These are phyloP conservation scores for Mnemiopsis leidyi DNA, from an alignment of 37 sponge, comb jelly and placozoan genomes.

Conservation along the genomic window DNA sequence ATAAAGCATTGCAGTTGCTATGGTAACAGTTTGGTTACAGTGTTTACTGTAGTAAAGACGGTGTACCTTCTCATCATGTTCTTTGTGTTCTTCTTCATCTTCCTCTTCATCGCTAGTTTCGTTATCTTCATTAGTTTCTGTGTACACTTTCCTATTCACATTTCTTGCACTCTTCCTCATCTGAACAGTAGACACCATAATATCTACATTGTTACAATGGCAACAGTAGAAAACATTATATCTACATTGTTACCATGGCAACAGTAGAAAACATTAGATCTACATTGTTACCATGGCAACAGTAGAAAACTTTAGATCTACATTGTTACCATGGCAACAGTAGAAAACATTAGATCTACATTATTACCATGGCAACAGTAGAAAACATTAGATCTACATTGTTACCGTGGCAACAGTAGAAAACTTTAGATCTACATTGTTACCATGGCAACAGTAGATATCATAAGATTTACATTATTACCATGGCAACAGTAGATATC, in stretches of 20 bases:
- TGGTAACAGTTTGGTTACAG: too few species aligned
- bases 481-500: neutral
- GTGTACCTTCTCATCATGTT: conserved; percentile 45
- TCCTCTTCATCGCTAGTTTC: conserved; percentile 27
- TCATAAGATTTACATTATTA: neutral
- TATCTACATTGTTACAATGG: neutral
- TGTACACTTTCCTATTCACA: conserved; percentile 59
- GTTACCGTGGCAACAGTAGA: neutral
- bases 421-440: neutral
- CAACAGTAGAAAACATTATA: neutral
- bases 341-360: neutral
- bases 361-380: neutral
- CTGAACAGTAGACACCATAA: too few species aligned
- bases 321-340: neutral
- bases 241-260: neutral
- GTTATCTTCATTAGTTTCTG: neutral
- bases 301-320: neutral
- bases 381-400: neutral
- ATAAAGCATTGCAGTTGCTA: too few species aligned
- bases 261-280: neutral
- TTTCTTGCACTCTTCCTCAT: conserved; percentile 35
- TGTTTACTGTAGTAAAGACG: neutral
- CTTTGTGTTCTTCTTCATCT: conserved; percentile 33
- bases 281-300: neutral
- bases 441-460: neutral